Percentiles rank a stretch among this genome's conserved stretches.
phyloP scores from a whole-genome alignment of 2,797 vertebrate species.

The Periparus ater region DNA sequence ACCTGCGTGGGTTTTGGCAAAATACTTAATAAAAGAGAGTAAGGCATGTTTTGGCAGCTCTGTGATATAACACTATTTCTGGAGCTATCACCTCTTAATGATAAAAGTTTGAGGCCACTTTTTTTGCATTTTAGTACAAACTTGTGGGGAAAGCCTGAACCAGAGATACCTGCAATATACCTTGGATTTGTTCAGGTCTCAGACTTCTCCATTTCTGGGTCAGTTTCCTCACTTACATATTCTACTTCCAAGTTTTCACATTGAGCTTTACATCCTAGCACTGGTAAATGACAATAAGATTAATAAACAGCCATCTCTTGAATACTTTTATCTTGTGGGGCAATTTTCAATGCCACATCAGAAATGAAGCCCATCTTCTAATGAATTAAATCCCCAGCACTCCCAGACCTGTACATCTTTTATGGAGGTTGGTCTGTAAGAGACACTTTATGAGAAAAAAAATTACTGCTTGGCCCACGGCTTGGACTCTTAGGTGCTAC shows the following conservation, averaged over 20 bases:
- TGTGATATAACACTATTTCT: not conserved
- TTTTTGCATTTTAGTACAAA: not conserved
- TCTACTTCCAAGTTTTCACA: not conserved
- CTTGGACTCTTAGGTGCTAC: not conserved
- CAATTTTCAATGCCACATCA: not conserved
- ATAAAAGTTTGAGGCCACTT: not conserved
- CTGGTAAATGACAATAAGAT: not conserved
- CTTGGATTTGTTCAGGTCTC: not conserved
- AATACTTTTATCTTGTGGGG: not conserved
- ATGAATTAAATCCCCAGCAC: not conserved
- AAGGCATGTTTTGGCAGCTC: not conserved
- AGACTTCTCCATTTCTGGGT: not conserved
- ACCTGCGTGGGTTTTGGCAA: not conserved
- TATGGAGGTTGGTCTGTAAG: not conserved
- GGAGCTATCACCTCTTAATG: not conserved
- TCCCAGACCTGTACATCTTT: not conserved
- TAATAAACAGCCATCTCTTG: not conserved
- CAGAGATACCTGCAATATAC: not conserved
- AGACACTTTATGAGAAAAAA: not conserved
- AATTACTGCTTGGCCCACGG: not conserved
- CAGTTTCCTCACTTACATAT: not conserved
- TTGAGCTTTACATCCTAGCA: not conserved
- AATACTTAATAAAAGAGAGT: not conserved
- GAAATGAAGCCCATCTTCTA: not conserved
- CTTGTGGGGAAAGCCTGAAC: not conserved